Conservation (phyloP, 2,113 vertebrate species). For the Epinephelus moara region DNA sequence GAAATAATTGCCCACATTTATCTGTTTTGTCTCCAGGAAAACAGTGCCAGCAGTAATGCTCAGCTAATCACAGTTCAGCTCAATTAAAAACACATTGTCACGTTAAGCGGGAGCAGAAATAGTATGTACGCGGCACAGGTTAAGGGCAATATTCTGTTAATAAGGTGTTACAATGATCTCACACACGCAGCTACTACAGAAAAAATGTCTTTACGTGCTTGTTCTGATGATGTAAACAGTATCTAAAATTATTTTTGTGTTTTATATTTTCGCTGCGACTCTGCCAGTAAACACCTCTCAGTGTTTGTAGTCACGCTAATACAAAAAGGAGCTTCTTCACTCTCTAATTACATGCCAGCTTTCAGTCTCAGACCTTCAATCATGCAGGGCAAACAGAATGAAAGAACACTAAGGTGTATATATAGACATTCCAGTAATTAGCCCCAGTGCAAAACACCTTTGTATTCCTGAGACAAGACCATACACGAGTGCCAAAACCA, state of each 20-base stretch:
- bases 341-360: background rate
- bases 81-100: conserved; percentile 37
- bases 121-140: background rate
- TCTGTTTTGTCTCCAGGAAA: conserved; percentile 50
- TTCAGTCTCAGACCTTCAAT: background rate
- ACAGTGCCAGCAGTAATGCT: conserved; percentile 36
- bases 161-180: background rate
- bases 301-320: background rate
- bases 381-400: background rate
- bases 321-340: background rate
- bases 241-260: background rate
- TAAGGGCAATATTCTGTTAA: background rate
- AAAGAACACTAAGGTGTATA: background rate
- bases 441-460: background rate
- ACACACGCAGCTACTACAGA: background rate
- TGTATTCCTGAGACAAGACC: background rate
- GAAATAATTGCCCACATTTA: conserved; percentile 60
- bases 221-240: background rate
- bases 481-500: background rate
- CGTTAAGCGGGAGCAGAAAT: conserved; percentile 11
- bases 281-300: background rate
- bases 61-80: conserved; percentile 29
- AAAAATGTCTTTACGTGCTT: background rate
- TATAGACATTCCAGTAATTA: background rate
- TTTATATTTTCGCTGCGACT: background rate